Percentiles rank a stretch among this genome's conserved stretches.
phyloP scores from a whole-genome alignment of 2,888 invertebrate species.

The Lasioglossum zephyrum region DNA sequence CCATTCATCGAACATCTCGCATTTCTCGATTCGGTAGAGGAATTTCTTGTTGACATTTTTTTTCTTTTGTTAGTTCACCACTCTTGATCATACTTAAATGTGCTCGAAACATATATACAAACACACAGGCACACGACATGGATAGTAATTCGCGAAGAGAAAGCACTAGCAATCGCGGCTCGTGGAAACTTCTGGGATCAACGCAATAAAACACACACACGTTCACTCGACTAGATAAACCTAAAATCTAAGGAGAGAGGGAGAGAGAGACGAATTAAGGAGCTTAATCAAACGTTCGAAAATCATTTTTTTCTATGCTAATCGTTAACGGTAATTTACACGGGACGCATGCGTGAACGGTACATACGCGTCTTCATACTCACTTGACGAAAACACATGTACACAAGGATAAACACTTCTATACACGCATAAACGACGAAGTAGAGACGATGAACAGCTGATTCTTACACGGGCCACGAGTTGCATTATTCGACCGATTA shows the following conservation, averaged over 20 bases:
- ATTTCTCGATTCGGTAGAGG: constrained; percentile 26
- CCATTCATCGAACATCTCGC: constrained; percentile 27
- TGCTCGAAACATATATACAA: background rate
- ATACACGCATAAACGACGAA: constrained; percentile 23
- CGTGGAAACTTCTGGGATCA: constrained; percentile 77
- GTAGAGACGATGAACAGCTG: constrained; percentile 40
- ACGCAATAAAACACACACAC: constrained; percentile 61
- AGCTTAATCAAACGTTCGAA: constrained; percentile 72
- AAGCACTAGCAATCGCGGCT: constrained; percentile 75
- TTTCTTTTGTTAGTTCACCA: constrained; percentile 27
- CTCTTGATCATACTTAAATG: constrained; percentile 14
- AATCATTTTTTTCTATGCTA: constrained; percentile 61
- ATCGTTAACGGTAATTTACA: constrained; percentile 61
- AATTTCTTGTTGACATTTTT: constrained; percentile 17
- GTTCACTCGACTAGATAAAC: constrained; percentile 64
- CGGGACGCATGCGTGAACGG: constrained; percentile 40
- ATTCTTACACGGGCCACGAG: constrained; percentile 51
- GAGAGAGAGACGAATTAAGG: constrained; percentile 52
- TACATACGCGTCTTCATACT: constrained; percentile 33
- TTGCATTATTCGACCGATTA: constrained; percentile 76
- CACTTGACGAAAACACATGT: constrained; percentile 26
- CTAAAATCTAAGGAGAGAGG: constrained; percentile 42
- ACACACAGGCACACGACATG: background rate
- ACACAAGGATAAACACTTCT: constrained; percentile 1
- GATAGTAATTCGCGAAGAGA: constrained; percentile 39